Evolutionary conservation across 2,888 invertebrate genomes (phyloP), one percentile per base, ranked within the genome.

Genomic region (Cylindroiulus punctatus): DNA sequence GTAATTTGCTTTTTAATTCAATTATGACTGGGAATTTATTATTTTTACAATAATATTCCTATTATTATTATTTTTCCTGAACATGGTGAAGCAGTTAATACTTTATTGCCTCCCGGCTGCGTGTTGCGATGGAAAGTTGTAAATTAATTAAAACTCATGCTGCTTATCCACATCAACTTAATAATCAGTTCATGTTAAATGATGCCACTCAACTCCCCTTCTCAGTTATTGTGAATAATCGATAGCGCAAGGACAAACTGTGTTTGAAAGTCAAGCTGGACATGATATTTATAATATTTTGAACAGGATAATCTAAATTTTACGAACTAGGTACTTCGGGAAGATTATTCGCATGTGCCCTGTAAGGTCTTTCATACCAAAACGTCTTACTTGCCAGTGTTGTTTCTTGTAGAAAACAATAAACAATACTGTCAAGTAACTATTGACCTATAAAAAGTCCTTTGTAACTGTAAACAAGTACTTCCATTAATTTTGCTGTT

Each of bases 111-210:
- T 76, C 14, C 76, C 26, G 76, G 76, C 30, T 76, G 14, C 12
- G 76, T 76, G 14, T 1, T 30, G 30, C 12, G 30, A 30, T 76
- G 26, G 76, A 30, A 30, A 12, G 76, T 30, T 26, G 26, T 76
- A 76, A 76, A 76, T 76, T 76, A 76, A 76, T 76, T 76, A 76
- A n/a, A 76, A 76, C 26, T 30, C 26, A 2, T 76, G 30, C 76
- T 10, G 76, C 76, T 76, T 30, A 76, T 76, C 76, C 76, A 76
- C 30, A 76, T 76, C 76, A 76, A 76, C 76, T 76, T 30, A 76
- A 76, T 76, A 30, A n/a, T 76, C 26, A 30, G 76, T 76, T 76
- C 30, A 76, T 76, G 30, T 76, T 76, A 76, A 30, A 76, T 76
- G n/a, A 65, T 65, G 30, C 14, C 76, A 76, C 3, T 30, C 30